Percentiles rank a stretch among this genome's conserved stretches.
Evolutionary conservation across 2,888 invertebrate genomes (phyloP).

Genomic region (Lapara coniferarum): DNA sequence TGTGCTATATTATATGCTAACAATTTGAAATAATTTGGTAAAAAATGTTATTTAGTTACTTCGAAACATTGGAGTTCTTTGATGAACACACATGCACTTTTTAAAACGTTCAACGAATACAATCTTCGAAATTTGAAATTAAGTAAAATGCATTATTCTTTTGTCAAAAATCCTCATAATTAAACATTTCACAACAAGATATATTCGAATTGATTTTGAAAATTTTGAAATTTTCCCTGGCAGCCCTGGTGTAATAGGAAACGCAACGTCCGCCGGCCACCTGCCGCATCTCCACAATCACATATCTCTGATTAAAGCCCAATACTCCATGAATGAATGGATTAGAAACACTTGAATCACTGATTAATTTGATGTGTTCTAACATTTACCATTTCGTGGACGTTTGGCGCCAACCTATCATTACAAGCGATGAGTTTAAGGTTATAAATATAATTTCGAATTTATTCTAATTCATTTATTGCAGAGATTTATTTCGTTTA

Average conservation of each 20-base stretch:
- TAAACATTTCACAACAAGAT: not conserved
- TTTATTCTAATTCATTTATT: slow-evolving; percentile 1
- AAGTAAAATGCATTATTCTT: too few relatives aligned
- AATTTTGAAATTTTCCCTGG: slow-evolving; percentile 35
- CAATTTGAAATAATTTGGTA: not conserved
- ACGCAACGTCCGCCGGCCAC: slow-evolving; percentile 60
- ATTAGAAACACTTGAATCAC: slow-evolving; percentile 26
- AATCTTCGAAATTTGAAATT: too few relatives aligned
- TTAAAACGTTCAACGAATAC: too few relatives aligned
- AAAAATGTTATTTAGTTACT: too few relatives aligned
- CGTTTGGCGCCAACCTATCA: slow-evolving; percentile 7
- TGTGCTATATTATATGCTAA: too few relatives aligned
- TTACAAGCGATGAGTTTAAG: slow-evolving; percentile 6
- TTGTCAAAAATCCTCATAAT: too few relatives aligned
- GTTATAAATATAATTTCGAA: slow-evolving; percentile 9
- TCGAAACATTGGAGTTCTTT: too few relatives aligned
- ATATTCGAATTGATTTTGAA: not conserved
- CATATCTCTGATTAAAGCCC: slow-evolving; percentile 42
- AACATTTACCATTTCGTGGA: slow-evolving; percentile 16
- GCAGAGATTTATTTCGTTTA: not conserved
- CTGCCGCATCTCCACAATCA: slow-evolving; percentile 56
- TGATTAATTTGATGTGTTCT: slow-evolving; percentile 21
- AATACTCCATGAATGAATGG: slow-evolving; percentile 24
- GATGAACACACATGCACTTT: too few relatives aligned
- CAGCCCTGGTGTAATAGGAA: slow-evolving; percentile 76